Evolutionary conservation across 2,888 invertebrate genomes (phyloP).

Genomic region (Gari tellinella): DNA sequence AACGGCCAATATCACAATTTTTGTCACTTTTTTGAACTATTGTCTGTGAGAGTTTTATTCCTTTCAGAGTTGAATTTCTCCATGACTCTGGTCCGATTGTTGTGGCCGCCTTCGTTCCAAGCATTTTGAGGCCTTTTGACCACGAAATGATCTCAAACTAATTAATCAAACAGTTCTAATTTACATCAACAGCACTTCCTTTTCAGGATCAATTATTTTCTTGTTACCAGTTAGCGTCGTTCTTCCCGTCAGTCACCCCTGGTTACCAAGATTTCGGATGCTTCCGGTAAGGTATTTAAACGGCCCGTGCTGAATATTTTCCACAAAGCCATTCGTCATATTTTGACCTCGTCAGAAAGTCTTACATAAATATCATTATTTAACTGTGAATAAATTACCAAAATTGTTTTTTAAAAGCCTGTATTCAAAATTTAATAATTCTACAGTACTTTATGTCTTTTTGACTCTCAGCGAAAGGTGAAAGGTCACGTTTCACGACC

Average conservation of each 20-base stretch:
- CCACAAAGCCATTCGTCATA: no score
- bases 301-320: constrained; percentile 35
- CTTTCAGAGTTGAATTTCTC: constrained; percentile 81
- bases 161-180: background rate
- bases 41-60: constrained; percentile 81
- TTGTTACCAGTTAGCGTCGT: constrained; percentile 62
- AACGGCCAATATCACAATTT: constrained; percentile 79
- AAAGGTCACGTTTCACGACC: no score
- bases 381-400: no score
- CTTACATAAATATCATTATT: no score
- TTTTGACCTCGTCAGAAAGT: no score
- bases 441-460: no score
- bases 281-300: constrained; percentile 64
- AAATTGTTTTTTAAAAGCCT: no score
- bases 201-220: constrained; percentile 7
- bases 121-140: constrained; percentile 55
- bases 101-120: constrained; percentile 70
- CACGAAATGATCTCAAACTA: constrained; percentile 8
- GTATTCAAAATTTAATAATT: no score
- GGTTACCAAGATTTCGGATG: constrained; percentile 61
- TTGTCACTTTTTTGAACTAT: constrained; percentile 81
- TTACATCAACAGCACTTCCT: constrained; percentile 7
- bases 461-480: no score
- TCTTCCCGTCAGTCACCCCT: constrained; percentile 66
- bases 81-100: constrained; percentile 82